Evolutionary conservation across 2,888 invertebrate genomes (phyloP).

Genomic region (Pedicia rivosa): DNA sequence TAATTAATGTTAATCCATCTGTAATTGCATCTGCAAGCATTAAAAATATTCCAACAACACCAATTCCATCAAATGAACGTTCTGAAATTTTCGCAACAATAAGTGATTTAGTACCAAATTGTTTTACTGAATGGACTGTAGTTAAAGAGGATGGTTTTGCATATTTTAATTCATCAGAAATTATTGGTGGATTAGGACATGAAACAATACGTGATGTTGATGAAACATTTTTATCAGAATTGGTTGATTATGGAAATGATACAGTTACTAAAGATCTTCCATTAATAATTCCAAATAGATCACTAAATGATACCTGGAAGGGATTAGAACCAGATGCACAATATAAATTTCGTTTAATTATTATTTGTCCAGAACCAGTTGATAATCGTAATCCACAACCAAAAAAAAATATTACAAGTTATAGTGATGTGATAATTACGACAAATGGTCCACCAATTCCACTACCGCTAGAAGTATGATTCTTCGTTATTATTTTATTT

Average conservation of each 20-base stretch:
- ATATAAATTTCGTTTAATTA: constrained; percentile 4
- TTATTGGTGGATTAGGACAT: neutral
- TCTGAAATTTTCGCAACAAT: neutral
- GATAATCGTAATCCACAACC: neutral
- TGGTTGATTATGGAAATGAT: constrained; percentile 3
- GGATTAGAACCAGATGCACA: neutral
- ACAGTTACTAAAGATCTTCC: neutral
- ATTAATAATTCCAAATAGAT: constrained; percentile 3
- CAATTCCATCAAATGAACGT: neutral
- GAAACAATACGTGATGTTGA: constrained; percentile 2
- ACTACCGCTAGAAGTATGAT: neutral
- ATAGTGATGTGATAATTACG: neutral
- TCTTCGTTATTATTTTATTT: too few relatives aligned
- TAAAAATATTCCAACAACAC: neutral
- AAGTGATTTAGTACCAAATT: constrained; percentile 4
- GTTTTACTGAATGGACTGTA: constrained; percentile 2
- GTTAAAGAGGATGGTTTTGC: neutral
- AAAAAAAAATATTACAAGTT: constrained; percentile 1
- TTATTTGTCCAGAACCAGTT: constrained; percentile 1
- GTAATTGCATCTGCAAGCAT: neutral
- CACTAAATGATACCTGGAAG: too few relatives aligned
- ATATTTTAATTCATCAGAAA: constrained; percentile 1
- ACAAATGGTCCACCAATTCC: constrained; percentile 2
- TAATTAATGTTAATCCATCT: neutral
- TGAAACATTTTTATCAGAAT: constrained; percentile 4